Evolutionary conservation across 1,140 invertebrate genomes (phyloP), one percentile per base, ranked within the genome.

Genomic region (Halictus rubicundus): DNA sequence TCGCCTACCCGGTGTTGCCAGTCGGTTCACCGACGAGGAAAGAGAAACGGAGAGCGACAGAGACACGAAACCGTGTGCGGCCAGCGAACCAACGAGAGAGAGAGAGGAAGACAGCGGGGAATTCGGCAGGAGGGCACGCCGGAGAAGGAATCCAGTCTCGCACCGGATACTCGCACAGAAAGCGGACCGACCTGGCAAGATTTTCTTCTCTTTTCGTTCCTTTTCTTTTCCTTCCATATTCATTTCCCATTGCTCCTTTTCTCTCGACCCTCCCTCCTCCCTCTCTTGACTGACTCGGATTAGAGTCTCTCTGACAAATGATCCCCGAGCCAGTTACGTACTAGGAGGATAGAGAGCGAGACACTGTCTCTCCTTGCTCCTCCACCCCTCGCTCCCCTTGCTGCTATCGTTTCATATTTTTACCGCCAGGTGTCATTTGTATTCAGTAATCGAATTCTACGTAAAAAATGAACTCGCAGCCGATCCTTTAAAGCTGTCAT

Each of bases 1-100:
- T 78, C 69, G 77, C 73, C 78, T 78, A 73, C 61, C 76, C 52
- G 64, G 68, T 61, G 76, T 83, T 68, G 63, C 77, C 68, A 65
- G 23, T 61, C 32, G 46, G 46, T 80, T 76, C 57, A 76, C 71
- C 23, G 37, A 49, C 78, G 57, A 72, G 14, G 49, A 52, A 52
- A 6, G 49, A 52, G 49, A 16, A 16, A 52, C 49, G 19, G 14
- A 5, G 49, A 16, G 49, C 14, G 25, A 54, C 25, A 68, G 69
- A 46, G 42, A 3, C 7, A 42, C 1, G 10, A 14, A 12, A 14
- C 10, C 10, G 10, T 12, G 42, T 9, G 42, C 10, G 14, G 14
- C 10, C 10, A 12, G 42, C 42, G 10, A 12, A 14, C 42, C 10
- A 12, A 0, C 10, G 10, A 46, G 12, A 1, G 42, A 46, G 9